Evolutionary conservation across 2,888 invertebrate species (phyloP), one percentile per base, ranked within the genome.

Genomic region (Caenorhabditis sulstoni): DNA sequence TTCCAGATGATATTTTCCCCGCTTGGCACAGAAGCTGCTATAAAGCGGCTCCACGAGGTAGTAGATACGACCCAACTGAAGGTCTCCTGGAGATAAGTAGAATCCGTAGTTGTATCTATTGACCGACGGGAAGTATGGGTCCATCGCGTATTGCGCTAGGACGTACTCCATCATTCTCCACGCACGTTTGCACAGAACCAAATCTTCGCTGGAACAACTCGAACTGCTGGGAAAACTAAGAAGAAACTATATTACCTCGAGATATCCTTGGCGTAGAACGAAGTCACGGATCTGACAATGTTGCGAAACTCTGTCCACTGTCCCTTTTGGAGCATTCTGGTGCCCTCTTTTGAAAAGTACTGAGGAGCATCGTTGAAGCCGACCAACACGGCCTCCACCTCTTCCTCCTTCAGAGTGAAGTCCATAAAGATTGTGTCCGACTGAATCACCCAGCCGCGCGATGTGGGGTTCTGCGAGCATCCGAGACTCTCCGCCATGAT

Each of bases 401-500:
- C 3, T 9, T 3, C 12, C 12, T 50, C 50, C 5, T 22, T 2
- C 20, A 23, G 7, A 3, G 3, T 22, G 11, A 50, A 50, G 7
- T 50, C 50, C 50, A 50, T 3, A 11, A 1, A 1, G 50, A 50
- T 18, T 3, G 22, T 20, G 3, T 29, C 29, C 29, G 29, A 29
- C 29, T 29, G 29, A 3, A 29, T 7, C 3, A 29, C 29, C 71
- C 71, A 71, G 47, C 57, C 64, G 1, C 18, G 22, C 4, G 62
- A 29, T 0, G 64, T 55, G 18, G 35, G 12, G 11, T 9, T 50
- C 29, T 58, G 20, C 4, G 20, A 14, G 22, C 67, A 58, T 62
- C 71, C 64, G n/a, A 73, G 55, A 14, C 73, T 73, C 14, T 73
- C 64, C 0, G 50, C 49, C 64, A 73, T 50, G 4, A 58, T 52